These are phyloP conservation scores for Drosophila helvetica DNA, from an alignment of 2,888 invertebrate genomes.

Conservation along the genomic window DNA sequence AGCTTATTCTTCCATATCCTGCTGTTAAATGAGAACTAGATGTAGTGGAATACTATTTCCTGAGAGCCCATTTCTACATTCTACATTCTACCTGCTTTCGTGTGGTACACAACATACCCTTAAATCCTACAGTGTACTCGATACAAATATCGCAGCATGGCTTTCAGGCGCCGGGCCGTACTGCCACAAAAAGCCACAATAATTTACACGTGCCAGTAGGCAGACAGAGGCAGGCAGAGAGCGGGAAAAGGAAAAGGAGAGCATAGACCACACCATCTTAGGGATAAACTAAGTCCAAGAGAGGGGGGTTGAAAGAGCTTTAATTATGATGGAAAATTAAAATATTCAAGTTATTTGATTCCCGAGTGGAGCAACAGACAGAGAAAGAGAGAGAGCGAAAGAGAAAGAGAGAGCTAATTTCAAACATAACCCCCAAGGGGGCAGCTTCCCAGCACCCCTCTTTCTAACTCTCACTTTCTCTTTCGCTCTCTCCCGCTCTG, in stretches of 20 bases:
- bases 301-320: constrained; percentile 38
- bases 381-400: not conserved
- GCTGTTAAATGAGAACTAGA: not conserved
- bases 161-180: constrained; percentile 55
- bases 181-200: constrained; percentile 55
- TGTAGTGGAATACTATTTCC: not conserved
- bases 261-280: constrained; percentile 23
- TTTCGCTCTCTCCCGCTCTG: constrained; percentile 1
- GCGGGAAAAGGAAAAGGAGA: not conserved
- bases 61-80: constrained; percentile 2
- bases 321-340: constrained; percentile 46
- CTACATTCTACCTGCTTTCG: constrained; percentile 1
- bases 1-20: not conserved
- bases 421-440: constrained; percentile 1
- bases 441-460: not conserved
- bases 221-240: not conserved
- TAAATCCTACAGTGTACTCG: constrained; percentile 3
- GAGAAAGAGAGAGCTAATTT: constrained; percentile 7
- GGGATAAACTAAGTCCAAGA: constrained; percentile 31
- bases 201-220: constrained; percentile 55
- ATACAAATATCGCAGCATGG: constrained; percentile 36
- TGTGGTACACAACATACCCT: not conserved
- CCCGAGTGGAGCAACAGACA: constrained; percentile 6
- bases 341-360: constrained; percentile 45
- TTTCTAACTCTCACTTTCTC: not conserved